Base-by-base conservation (phyloP, 2,888 invertebrate genomes). In the Timema podura region DNA sequence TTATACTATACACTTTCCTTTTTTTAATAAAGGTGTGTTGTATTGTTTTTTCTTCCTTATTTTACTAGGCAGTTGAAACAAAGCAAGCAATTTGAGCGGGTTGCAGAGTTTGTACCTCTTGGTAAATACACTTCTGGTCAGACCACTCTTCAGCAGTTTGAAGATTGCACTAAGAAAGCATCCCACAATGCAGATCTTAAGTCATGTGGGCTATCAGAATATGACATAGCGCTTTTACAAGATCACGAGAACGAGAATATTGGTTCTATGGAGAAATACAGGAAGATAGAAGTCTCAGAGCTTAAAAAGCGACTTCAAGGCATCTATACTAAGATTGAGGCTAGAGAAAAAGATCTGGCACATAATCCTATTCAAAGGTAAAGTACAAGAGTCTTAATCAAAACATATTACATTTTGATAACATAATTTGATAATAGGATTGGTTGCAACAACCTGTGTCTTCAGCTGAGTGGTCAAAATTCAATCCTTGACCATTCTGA, bases 201-300 rank as follows among this genome's bases (percentile, higher is more conserved):
- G 74, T 82, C 81, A 66, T 81, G 80, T 57, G 86, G 84, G 48
- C 77, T 87, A 6, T 80, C 82, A 6, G 77, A 80, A 66, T 82
- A 84, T 6, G 86, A 86, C 78, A 81, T 86, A 30, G 80, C 83
- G 74, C 73, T 86, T n/a, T 83, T 83, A 67, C 78, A 81, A 59
- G 84, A 84, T 67, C 82, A 82, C 75, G 81, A 84, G 8, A 72
- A 82, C 75, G 81, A 84, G 8, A 72, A 77, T 47, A 77, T 79
- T 57, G 77, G 78, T 68, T 73, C 79, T 49, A 71, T 68, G 76
- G 68, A 75, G 76, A 69, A 74, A 77, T 68, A 80, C 76, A 79
- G 76, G 72, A 79, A 79, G 72, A 71, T 78, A 65, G 78, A 79
- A 72, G 66, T 49, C 6, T 72, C 72, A 51, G 68, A 70, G 15